Conservation (phyloP, 2,797 vertebrate genomes). For the Peromyscus nudipes region DNA sequence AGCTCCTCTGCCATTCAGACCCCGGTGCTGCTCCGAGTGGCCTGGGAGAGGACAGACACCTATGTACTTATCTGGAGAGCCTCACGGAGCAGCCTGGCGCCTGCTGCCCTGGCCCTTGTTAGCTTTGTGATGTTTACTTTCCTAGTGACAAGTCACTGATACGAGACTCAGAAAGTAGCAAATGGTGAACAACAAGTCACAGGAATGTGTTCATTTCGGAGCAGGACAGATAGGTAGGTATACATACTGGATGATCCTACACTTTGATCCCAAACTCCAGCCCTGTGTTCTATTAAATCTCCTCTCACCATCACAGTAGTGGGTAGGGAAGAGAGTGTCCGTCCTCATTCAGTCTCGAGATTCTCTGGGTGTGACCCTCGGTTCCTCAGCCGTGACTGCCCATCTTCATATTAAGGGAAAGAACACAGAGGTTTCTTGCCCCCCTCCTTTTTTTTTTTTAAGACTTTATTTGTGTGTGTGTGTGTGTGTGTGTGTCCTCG, state of each 20-base stretch:
- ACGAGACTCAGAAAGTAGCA: background rate
- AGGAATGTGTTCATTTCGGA: background rate
- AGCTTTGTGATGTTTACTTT: background rate
- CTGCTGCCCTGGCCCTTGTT: background rate
- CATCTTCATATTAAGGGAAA: slow-evolving; percentile 71
- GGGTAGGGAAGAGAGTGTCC: slow-evolving; percentile 52
- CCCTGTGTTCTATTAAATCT: too few species aligned
- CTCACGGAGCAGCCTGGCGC: background rate
- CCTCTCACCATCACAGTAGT: slow-evolving; percentile 63
- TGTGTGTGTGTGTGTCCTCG: background rate
- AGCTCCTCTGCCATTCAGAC: slow-evolving; percentile 28
- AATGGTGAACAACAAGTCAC: too few species aligned
- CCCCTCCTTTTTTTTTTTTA: slow-evolving; percentile 12
- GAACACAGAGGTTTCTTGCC: slow-evolving; percentile 18
- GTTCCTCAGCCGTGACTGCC: background rate
- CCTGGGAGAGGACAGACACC: slow-evolving; percentile 64
- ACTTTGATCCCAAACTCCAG: background rate
- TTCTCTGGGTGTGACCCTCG: slow-evolving; percentile 73
- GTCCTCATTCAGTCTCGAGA: slow-evolving; percentile 60
- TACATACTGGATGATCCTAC: background rate
- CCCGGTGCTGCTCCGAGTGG: slow-evolving; percentile 65
- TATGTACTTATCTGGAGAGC: background rate
- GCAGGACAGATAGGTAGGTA: background rate
- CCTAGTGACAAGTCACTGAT: background rate
- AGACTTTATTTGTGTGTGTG: background rate